Evolutionary conservation across 2,113 vertebrate species (phyloP).

Genomic region (Epinephelus fuscoguttatus): DNA sequence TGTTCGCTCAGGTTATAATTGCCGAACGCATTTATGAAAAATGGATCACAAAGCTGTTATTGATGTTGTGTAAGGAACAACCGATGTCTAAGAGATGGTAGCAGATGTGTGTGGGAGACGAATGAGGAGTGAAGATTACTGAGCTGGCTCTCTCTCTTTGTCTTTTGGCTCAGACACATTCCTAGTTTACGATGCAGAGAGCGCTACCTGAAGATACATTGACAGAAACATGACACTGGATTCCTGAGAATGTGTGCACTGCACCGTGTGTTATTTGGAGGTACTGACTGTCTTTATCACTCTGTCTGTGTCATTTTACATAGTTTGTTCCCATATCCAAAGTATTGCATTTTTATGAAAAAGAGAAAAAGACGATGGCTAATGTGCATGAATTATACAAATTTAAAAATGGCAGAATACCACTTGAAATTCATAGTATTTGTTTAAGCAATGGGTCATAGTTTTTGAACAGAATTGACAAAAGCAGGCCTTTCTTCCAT

Average conservation of each 20-base stretch:
- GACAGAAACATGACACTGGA: constrained; percentile 73
- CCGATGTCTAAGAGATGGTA: constrained; percentile 30
- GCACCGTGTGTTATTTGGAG: neutral
- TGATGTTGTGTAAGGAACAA: constrained; percentile 18
- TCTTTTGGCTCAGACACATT: constrained; percentile 51
- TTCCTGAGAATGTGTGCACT: constrained; percentile 59
- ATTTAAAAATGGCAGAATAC: too few relatives aligned
- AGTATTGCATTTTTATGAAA: neutral
- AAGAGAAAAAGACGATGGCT: neutral
- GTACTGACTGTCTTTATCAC: too few relatives aligned
- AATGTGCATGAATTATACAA: neutral
- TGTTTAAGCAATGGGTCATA: neutral
- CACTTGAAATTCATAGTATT: neutral
- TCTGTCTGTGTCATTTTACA: neutral
- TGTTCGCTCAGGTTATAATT: constrained; percentile 34
- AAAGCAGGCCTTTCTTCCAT: neutral
- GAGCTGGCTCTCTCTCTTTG: constrained; percentile 22
- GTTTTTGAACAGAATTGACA: neutral
- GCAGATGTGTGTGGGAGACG: constrained; percentile 30
- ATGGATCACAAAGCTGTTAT: constrained; percentile 18
- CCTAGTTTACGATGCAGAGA: constrained; percentile 43
- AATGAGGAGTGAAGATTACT: constrained; percentile 28
- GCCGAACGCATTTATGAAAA: constrained; percentile 22
- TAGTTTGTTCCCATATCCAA: neutral
- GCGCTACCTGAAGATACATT: constrained; percentile 68